Conservation (phyloP, 1,140 invertebrate species). For the Drosophila littoralis region DNA sequence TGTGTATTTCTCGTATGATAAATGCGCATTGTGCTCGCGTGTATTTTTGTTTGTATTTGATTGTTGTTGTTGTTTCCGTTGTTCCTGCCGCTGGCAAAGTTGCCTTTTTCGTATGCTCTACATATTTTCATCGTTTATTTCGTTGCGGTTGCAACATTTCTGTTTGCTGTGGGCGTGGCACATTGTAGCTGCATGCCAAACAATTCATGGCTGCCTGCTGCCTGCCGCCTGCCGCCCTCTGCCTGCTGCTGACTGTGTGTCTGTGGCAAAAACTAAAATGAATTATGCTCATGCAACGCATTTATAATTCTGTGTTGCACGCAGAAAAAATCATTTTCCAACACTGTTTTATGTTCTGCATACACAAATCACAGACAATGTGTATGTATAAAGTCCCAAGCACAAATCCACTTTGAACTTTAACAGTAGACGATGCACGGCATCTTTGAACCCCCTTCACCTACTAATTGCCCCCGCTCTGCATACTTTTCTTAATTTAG, state of each 20-base stretch:
- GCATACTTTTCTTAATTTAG: conserved; percentile 75
- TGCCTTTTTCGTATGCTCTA: conserved; percentile 32
- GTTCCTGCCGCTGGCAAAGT: conserved; percentile 13
- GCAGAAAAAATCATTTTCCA: background rate
- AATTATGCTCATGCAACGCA: conserved; percentile 37
- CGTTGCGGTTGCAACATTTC: conserved; percentile 23
- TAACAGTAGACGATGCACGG: conserved; percentile 24
- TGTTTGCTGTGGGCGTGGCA: conserved; percentile 13
- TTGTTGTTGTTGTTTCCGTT: background rate
- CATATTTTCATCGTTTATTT: conserved; percentile 39
- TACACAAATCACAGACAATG: background rate
- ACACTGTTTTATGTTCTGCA: background rate
- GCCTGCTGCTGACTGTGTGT: conserved; percentile 1
- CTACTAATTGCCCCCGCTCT: conserved; percentile 57
- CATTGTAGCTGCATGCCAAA: conserved; percentile 14
- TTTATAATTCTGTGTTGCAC: conserved; percentile 27
- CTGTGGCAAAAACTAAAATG: conserved; percentile 20
- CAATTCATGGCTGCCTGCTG: conserved; percentile 15
- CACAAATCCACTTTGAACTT: conserved; percentile 54
- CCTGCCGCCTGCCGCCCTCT: background rate
- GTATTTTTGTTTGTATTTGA: conserved; percentile 20
- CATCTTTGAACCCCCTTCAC: conserved; percentile 13
- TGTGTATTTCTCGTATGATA: conserved; percentile 34
- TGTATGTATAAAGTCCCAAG: conserved; percentile 19
- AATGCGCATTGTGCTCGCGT: conserved; percentile 29